Evolutionary conservation across 2,888 invertebrate species (phyloP).

Genomic region (Ophion costatus): DNA sequence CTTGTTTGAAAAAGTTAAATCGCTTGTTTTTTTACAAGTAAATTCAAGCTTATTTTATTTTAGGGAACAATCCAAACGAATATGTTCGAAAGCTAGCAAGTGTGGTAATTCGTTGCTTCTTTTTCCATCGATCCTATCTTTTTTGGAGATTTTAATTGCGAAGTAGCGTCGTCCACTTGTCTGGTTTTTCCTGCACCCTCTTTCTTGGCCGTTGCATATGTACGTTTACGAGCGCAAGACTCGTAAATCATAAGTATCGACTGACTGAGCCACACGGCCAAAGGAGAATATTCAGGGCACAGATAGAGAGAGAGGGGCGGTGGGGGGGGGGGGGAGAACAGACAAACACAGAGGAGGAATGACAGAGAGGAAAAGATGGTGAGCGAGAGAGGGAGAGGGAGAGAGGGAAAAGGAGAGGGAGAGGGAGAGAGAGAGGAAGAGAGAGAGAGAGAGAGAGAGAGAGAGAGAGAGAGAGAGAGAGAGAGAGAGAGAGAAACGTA

Average conservation of each 20-base stretch:
- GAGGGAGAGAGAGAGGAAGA: no score
- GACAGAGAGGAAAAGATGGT: no score
- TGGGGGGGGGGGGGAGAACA: no score
- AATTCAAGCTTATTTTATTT: no score
- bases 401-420: not conserved
- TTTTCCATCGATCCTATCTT: not conserved
- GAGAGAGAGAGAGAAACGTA: not conserved
- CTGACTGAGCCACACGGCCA: slow-evolving; percentile 28
- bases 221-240: slow-evolving; percentile 11
- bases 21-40: no score
- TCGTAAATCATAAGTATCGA: slow-evolving; percentile 38
- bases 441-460: no score
- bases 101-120: not conserved
- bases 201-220: not conserved
- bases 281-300: not conserved
- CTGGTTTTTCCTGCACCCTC: not conserved
- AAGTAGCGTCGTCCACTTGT: not conserved
- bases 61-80: no score
- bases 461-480: no score
- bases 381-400: not conserved
- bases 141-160: not conserved
- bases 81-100: no score
- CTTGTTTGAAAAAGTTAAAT: no score
- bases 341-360: no score
- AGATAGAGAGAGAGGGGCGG: slow-evolving; percentile 37